phyloP scores from a whole-genome alignment of 1,140 invertebrate species.

The Lethocerus indicus region DNA sequence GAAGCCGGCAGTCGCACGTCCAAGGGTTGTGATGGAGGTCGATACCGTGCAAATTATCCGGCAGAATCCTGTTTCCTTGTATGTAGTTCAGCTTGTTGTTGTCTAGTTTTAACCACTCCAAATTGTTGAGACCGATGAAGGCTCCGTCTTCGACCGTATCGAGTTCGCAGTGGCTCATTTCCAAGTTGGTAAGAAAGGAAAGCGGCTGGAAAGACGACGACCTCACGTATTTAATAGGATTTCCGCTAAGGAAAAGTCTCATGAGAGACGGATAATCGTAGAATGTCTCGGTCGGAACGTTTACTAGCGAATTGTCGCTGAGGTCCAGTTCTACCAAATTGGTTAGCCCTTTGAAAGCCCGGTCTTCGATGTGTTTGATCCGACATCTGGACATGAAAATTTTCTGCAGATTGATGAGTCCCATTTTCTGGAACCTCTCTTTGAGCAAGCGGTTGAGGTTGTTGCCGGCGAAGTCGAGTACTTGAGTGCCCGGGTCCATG shows the following conservation, averaged over 20 bases:
- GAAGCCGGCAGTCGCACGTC: slow-evolving; percentile 69
- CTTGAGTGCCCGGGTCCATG: slow-evolving; percentile 75
- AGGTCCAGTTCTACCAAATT: slow-evolving; percentile 81
- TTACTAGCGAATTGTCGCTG: slow-evolving; percentile 56
- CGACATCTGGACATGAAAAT: slow-evolving; percentile 62
- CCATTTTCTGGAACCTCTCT: slow-evolving; percentile 57
- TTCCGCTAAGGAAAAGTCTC: slow-evolving; percentile 59
- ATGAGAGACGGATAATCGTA: slow-evolving; percentile 59
- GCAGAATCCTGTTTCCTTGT: slow-evolving; percentile 46
- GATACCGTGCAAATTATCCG: slow-evolving; percentile 53
- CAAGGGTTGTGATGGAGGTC: slow-evolving; percentile 75
- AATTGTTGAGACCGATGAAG: slow-evolving; percentile 58
- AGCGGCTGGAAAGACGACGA: slow-evolving; percentile 59
- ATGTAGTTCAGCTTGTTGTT: slow-evolving; percentile 60
- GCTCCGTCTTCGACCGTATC: slow-evolving; percentile 57
- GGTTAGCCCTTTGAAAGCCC: slow-evolving; percentile 62
- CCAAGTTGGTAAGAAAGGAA: slow-evolving; percentile 55
- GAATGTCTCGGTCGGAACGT: slow-evolving; percentile 60
- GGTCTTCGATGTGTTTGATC: slow-evolving; percentile 54
- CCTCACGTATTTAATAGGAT: slow-evolving; percentile 55
- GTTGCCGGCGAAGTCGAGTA: slow-evolving; percentile 69
- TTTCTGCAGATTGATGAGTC: slow-evolving; percentile 71
- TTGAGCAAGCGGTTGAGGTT: slow-evolving; percentile 53
- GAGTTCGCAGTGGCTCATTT: slow-evolving; percentile 64
- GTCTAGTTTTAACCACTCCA: slow-evolving; percentile 70